These are phyloP conservation scores for Muschampia plurimacula DNA, from an alignment of 2,888 invertebrate genomes.

Conservation along the genomic window DNA sequence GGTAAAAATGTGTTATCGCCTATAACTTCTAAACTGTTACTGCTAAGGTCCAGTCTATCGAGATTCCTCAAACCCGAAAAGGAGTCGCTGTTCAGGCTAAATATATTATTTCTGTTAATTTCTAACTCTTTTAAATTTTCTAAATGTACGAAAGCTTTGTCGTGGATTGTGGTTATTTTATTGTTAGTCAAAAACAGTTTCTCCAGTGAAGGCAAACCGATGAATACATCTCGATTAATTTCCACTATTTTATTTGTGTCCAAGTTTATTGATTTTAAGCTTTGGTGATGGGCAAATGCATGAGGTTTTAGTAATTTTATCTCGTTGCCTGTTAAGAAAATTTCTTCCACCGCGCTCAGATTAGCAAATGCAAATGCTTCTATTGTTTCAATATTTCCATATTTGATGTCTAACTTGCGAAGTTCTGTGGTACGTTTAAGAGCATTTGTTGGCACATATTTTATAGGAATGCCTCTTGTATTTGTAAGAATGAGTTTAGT, in stretches of 20 bases:
- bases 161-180: constrained; percentile 93
- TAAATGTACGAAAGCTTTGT: constrained; percentile 91
- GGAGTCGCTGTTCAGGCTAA: constrained; percentile 90
- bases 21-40: constrained; percentile 90
- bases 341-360: constrained; percentile 86
- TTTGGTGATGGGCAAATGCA: constrained; percentile 89
- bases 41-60: constrained; percentile 88
- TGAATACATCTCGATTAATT: constrained; percentile 90
- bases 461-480: constrained; percentile 87
- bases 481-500: constrained; percentile 88
- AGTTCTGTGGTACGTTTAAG: constrained; percentile 86
- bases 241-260: constrained; percentile 90
- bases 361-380: constrained; percentile 90
- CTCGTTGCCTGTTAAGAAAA: constrained; percentile 88
- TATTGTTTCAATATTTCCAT: constrained; percentile 88
- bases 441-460: constrained; percentile 88
- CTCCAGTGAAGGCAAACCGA: constrained; percentile 88
- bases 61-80: constrained; percentile 90
- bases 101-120: constrained; percentile 90
- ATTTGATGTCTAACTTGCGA: constrained; percentile 86
- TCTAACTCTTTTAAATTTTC: constrained; percentile 90
- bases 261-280: constrained; percentile 87
- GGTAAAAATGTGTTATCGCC: constrained; percentile 90
- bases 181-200: constrained; percentile 93
- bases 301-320: constrained; percentile 87